Base-by-base conservation (phyloP, 2,797 vertebrate species). In the Huso huso region DNA sequence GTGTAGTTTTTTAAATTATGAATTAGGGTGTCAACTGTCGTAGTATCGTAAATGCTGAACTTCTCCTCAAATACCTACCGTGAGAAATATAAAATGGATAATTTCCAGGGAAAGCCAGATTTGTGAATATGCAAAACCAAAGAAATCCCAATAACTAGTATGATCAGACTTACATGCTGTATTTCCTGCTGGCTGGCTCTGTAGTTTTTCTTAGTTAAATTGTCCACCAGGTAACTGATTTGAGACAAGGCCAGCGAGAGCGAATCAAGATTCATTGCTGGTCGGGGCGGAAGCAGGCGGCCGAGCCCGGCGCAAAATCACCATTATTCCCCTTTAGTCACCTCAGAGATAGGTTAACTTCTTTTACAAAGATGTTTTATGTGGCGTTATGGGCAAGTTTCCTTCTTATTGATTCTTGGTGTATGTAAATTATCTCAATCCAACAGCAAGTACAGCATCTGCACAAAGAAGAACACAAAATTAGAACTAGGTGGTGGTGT, bases 251-350 rank as follows among this genome's bases (percentile, higher is more conserved):
- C 97, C 96, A 99, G 96, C 95, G 97, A 99, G 90, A 99, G 96
- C 96, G 97, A 99, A 88, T 99, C 97, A 99, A 99, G 97, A 99
- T 99, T 99, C 97, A 99, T 99, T 99, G 97, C 97, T 99, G 95
- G 90, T 98, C 88, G 94, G 96, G 96, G 96, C 95, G 94, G 97
- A 99, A 98, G 96, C 96, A 96, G 95, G 96, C 94, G 94, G 96
- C 96, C 95, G 96, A 95, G 97, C 93, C 93, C 94, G 95, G 97
- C 96, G 96, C 96, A 98, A 99, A 99, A 99, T 99, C 95, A 98
- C 95, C 97, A 99, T 99, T 99, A 99, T 99, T 99, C 97, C 97
- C 97, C 96, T 98, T 98, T 99, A 92, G 94, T 99, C 96, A 95
- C 95, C 92, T 94, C 96, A 95, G 93, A 93, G 93, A 94, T 94